These are phyloP conservation scores for Drosophila arizonae DNA, from an alignment of 1,140 invertebrate species.

Conservation along the genomic window DNA sequence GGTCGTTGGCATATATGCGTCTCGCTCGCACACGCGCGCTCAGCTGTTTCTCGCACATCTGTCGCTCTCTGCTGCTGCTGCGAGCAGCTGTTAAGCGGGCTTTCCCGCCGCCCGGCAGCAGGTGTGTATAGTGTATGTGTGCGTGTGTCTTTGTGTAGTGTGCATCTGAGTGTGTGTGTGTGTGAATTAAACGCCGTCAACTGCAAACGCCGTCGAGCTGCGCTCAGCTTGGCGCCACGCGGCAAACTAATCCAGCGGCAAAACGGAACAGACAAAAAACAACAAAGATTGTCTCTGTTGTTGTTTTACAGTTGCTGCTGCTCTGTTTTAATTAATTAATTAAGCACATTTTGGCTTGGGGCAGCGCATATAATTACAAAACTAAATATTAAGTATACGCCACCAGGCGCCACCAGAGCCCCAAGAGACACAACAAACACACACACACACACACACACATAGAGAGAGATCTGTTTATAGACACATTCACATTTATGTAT, in stretches of 20 bases:
- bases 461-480: neutral
- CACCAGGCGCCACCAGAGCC: constrained; percentile 60
- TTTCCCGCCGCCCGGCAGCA: neutral
- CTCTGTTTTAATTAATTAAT: constrained; percentile 71
- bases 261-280: neutral
- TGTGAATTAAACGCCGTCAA: constrained; percentile 8
- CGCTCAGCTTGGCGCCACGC: constrained; percentile 68
- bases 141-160: neutral
- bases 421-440: constrained; percentile 39
- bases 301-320: constrained; percentile 8
- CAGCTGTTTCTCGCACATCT: constrained; percentile 39
- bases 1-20: constrained; percentile 47
- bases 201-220: constrained; percentile 42
- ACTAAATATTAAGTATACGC: constrained; percentile 71
- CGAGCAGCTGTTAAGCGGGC: constrained; percentile 60
- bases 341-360: constrained; percentile 64
- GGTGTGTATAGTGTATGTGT: neutral
- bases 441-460: neutral
- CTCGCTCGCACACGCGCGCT: constrained; percentile 49
- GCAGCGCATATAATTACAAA: constrained; percentile 68
- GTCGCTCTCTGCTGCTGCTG: constrained; percentile 32
- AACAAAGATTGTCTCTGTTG: constrained; percentile 3
- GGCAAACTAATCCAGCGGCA: constrained; percentile 52
- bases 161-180: neutral
- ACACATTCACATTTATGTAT: constrained; percentile 3